Evolutionary conservation across 2,888 invertebrate genomes (phyloP).

Genomic region (Lamellibrachia columna): DNA sequence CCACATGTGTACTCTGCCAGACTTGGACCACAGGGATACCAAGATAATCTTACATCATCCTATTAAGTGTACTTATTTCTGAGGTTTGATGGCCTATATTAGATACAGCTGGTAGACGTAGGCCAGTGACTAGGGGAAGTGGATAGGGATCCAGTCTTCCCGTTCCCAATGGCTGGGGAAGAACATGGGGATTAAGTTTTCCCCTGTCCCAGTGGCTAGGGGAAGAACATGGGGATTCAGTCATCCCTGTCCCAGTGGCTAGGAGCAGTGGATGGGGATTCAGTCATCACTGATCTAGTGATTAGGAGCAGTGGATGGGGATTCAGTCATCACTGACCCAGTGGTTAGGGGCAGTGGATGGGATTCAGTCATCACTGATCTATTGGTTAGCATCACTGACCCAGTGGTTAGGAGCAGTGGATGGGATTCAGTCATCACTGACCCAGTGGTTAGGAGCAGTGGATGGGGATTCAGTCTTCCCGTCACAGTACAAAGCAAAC

Average conservation of each 20-base stretch:
- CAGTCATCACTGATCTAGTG: neutral
- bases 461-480: neutral
- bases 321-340: neutral
- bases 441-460: no score
- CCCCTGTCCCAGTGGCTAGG: no score
- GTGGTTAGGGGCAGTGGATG: no score
- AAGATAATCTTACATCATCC: neutral
- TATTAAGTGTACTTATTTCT: neutral
- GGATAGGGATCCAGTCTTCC: neutral
- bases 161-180: neutral
- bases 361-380: neutral
- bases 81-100: neutral
- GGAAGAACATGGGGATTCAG: neutral
- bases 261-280: neutral
- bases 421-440: neutral
- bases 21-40: neutral
- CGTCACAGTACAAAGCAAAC: neutral
- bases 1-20: neutral
- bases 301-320: neutral
- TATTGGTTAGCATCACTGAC: neutral
- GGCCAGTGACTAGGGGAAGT: neutral
- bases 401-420: neutral
- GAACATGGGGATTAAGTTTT: neutral
- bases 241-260: neutral
- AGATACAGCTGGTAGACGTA: neutral